Percentiles rank a stretch among this genome's conserved stretches.
Conservation (phyloP, 2,888 invertebrate genomes). For the Pomacea canaliculata region DNA sequence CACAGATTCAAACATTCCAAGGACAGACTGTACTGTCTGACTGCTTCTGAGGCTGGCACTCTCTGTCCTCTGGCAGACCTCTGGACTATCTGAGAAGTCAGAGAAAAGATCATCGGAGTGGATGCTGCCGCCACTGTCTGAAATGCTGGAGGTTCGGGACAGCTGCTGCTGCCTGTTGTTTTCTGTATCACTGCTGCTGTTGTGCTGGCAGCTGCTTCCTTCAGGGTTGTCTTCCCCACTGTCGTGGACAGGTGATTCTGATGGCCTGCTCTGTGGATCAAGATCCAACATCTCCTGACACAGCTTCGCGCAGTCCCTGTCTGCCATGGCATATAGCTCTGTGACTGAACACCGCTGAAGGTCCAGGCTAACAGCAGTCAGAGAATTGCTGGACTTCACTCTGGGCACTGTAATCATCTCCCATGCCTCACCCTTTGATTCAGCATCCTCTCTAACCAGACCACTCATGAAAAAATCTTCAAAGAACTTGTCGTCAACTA, state of each 20-base stretch:
- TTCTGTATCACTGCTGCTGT: not conserved
- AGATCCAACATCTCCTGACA: constrained; percentile 13
- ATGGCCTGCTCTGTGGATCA: not conserved
- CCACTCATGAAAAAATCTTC: not conserved
- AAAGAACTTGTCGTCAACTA: constrained; percentile 24
- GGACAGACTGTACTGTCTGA: constrained; percentile 17
- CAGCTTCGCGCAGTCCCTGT: constrained; percentile 27
- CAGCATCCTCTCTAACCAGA: not conserved
- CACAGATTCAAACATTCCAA: constrained; percentile 15
- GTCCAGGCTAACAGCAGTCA: constrained; percentile 25
- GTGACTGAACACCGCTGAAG: constrained; percentile 29
- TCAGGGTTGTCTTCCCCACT: not conserved
- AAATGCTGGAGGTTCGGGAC: not conserved
- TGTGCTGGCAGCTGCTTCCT: not conserved
- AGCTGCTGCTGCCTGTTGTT: not conserved
- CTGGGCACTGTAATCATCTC: not conserved
- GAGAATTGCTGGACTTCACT: not conserved
- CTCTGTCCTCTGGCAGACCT: not conserved
- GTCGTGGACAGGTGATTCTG: not conserved
- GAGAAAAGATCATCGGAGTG: not conserved
- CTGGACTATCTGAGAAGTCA: not conserved
- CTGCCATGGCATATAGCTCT: constrained; percentile 30
- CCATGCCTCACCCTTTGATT: not conserved
- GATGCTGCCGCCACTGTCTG: not conserved
- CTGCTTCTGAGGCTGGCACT: constrained; percentile 1